These are phyloP conservation scores for Sicus ferrugineus DNA, from an alignment of 2,888 invertebrate genomes.

Conservation along the genomic window DNA sequence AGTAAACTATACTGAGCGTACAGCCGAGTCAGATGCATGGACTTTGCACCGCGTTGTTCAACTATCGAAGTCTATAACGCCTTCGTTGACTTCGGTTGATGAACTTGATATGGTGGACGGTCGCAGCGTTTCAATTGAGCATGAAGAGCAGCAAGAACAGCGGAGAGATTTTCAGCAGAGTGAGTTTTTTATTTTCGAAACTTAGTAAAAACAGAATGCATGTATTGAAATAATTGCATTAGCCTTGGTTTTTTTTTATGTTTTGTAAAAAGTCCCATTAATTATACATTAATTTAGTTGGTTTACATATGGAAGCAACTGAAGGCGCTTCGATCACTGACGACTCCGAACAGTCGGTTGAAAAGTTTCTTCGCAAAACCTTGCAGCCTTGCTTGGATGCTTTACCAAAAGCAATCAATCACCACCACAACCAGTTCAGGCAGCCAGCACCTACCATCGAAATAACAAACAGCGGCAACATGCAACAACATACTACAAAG, in stretches of 20 bases:
- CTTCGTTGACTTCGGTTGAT: conserved; percentile 61
- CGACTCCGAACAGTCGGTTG: conserved; percentile 60
- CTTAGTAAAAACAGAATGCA: background rate
- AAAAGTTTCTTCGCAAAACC: conserved; percentile 58
- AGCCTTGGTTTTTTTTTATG: no score
- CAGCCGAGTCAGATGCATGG: conserved; percentile 92
- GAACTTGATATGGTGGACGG: conserved; percentile 62
- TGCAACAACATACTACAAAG: conserved; percentile 47
- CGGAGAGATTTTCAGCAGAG: conserved; percentile 54
- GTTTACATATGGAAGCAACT: conserved; percentile 52
- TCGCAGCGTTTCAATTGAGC: conserved; percentile 56
- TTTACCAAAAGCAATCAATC: conserved; percentile 44
- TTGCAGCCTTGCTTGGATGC: conserved; percentile 58
- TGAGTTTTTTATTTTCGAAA: conserved; percentile 37
- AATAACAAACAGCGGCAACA: conserved; percentile 50
- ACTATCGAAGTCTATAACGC: conserved; percentile 63
- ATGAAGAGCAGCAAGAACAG: conserved; percentile 50
- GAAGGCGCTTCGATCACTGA: conserved; percentile 60
- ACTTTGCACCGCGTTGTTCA: conserved; percentile 80
- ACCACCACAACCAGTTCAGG: conserved; percentile 42
- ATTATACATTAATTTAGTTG: no score
- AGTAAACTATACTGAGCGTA: conserved; percentile 81
- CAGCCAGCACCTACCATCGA: conserved; percentile 51
- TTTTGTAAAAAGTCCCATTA: no score
- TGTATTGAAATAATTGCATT: no score